Conservation (phyloP, 1,140 invertebrate genomes). For the Magallana gigas region DNA sequence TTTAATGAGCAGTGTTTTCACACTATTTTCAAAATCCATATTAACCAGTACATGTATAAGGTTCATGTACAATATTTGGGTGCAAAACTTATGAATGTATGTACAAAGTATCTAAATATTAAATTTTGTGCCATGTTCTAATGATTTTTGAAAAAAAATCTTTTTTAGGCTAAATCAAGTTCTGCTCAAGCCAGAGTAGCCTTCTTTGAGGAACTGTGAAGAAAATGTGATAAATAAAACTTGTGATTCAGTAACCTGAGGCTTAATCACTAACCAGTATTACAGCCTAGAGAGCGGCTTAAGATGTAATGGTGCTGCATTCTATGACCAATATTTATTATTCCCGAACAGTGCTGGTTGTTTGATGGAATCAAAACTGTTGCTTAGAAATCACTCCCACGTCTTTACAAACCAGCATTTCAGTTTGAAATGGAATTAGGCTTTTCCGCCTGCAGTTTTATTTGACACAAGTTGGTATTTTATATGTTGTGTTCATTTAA, state of each 20-base stretch:
- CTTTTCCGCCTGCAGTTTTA: not conserved
- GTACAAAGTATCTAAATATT: too few species aligned
- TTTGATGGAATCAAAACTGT: not conserved
- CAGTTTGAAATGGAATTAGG: not conserved
- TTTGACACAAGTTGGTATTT: slow-evolving; percentile 25
- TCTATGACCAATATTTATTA: slow-evolving; percentile 22
- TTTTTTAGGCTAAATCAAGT: slow-evolving; percentile 87
- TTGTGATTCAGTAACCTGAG: not conserved
- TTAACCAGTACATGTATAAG: too few species aligned
- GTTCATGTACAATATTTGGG: too few species aligned
- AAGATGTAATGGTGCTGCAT: slow-evolving; percentile 24
- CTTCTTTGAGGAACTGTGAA: slow-evolving; percentile 95
- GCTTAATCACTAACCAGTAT: not conserved
- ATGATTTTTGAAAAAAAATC: slow-evolving; percentile 38
- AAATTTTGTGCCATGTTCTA: too few species aligned
- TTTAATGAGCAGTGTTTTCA: too few species aligned
- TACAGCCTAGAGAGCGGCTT: slow-evolving; percentile 6
- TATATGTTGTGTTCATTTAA: slow-evolving; percentile 6
- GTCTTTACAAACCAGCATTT: not conserved
- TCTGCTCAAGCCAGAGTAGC: slow-evolving; percentile 95
- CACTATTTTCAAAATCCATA: too few species aligned
- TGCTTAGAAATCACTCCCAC: not conserved
- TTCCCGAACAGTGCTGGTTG: not conserved
- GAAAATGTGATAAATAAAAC: slow-evolving; percentile 12
- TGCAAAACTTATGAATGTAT: too few species aligned